Percentiles rank a stretch among this genome's conserved stretches.
Evolutionary conservation across 2,113 vertebrate genomes (phyloP).

Genomic region (Baryphthengus martii): DNA sequence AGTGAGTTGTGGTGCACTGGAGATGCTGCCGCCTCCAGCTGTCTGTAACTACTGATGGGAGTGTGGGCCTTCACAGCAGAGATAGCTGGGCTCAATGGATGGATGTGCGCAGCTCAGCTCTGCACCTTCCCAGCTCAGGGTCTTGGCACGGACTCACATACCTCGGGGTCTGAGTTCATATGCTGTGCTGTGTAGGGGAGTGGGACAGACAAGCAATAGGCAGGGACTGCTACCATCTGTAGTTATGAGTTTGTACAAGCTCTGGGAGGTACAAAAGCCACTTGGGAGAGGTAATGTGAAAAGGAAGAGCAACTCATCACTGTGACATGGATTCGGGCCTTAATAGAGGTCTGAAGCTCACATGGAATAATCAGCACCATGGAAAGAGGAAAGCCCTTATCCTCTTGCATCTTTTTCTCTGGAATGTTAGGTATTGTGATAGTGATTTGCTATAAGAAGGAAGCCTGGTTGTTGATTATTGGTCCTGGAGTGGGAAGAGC

Average conservation of each 20-base stretch:
- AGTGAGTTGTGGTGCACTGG: neutral
- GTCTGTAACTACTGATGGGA: neutral
- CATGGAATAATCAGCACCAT: neutral
- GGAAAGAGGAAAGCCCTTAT: neutral
- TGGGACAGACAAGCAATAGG: neutral
- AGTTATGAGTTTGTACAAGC: neutral
- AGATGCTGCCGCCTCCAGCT: neutral
- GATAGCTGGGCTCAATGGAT: neutral
- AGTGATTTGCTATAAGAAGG: neutral
- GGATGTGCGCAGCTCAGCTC: neutral
- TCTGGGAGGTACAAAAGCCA: neutral
- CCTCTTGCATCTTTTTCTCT: neutral
- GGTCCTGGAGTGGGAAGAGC: neutral
- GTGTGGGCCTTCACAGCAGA: neutral
- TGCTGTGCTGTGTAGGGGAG: neutral
- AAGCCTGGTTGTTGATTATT: neutral
- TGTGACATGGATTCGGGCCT: neutral
- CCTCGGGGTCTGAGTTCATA: neutral
- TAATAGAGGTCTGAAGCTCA: neutral
- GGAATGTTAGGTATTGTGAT: neutral
- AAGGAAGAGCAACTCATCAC: neutral
- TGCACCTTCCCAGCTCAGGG: neutral
- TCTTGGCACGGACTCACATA: neutral
- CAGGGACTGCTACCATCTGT: neutral
- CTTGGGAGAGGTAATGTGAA: rapidly evolving